These are phyloP conservation scores for Linyphia triangularis DNA, from an alignment of 2,888 invertebrate species.

Conservation along the genomic window DNA sequence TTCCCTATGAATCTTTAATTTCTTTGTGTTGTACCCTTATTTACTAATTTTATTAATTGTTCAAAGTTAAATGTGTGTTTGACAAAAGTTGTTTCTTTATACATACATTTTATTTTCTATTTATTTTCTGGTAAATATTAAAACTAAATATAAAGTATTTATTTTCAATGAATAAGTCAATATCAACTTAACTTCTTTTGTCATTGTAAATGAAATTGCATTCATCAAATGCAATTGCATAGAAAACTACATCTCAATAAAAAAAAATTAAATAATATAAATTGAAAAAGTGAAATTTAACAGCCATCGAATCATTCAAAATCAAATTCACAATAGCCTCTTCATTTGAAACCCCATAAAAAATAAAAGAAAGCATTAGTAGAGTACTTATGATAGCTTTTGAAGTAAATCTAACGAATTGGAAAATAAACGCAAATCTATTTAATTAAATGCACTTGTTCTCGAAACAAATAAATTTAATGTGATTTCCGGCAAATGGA, in stretches of 20 bases:
- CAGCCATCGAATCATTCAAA: not conserved
- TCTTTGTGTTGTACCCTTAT: no score
- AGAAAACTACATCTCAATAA: no score
- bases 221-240: not conserved
- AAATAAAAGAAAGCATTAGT: not conserved
- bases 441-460: slow-evolving; percentile 71
- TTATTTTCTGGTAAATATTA: not conserved
- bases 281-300: not conserved
- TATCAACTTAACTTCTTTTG: not conserved
- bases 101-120: not conserved
- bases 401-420: slow-evolving; percentile 10
- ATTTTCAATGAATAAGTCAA: not conserved
- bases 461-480: slow-evolving; percentile 54
- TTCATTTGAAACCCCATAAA: not conserved
- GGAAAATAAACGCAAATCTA: slow-evolving; percentile 45
- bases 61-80: not conserved
- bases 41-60: no score
- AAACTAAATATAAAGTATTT: not conserved
- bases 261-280: not conserved
- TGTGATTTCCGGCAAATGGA: slow-evolving; percentile 59
- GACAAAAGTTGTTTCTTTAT: not conserved
- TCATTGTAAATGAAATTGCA: not conserved
- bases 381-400: not conserved
- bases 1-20: no score
- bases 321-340: not conserved